These are phyloP conservation scores for Limnephilus auricula DNA, from an alignment of 2,888 invertebrate genomes.

Conservation along the genomic window DNA sequence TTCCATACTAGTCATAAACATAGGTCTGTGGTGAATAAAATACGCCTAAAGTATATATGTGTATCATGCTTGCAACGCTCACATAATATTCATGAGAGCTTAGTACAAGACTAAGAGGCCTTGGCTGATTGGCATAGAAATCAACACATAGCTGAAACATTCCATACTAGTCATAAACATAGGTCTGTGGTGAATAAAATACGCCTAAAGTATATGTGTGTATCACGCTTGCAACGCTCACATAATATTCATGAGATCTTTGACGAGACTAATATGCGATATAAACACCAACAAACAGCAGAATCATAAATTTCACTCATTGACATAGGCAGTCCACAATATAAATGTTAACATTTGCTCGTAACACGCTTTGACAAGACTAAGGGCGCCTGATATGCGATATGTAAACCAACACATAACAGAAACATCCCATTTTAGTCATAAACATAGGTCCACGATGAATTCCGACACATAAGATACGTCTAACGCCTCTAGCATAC, in stretches of 20 bases:
- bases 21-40: background rate
- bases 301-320: too few relatives aligned
- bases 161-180: background rate
- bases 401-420: background rate
- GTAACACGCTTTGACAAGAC: background rate
- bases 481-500: slow-evolving; percentile 12
- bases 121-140: background rate
- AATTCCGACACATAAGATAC: background rate
- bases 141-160: background rate
- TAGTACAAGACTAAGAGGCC: background rate
- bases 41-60: background rate
- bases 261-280: too few relatives aligned
- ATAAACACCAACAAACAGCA: too few relatives aligned
- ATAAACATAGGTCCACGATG: background rate
- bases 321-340: slow-evolving; percentile 74
- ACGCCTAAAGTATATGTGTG: too few relatives aligned
- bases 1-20: background rate
- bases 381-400: background rate
- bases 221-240: too few relatives aligned
- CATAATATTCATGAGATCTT: too few relatives aligned
- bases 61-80: background rate
- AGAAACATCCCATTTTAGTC: background rate
- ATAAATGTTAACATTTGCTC: slow-evolving; percentile 63
- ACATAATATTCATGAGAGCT: background rate
- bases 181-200: too few relatives aligned